These are phyloP conservation scores for Abrostola tripartita DNA, from an alignment of 2,888 invertebrate genomes.

Conservation along the genomic window DNA sequence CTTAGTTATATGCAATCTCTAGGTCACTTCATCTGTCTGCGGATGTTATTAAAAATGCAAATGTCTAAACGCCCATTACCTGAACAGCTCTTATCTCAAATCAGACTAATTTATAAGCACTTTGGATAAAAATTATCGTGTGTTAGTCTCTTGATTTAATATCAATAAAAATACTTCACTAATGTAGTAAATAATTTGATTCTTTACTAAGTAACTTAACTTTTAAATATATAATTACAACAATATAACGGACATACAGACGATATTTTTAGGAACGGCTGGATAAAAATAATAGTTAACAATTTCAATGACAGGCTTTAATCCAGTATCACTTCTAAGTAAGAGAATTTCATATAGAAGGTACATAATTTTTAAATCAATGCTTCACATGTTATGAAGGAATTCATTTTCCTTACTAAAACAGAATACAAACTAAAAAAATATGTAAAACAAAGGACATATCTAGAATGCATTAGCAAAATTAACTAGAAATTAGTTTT, in stretches of 20 bases:
- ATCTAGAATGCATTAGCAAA: conserved; percentile 73
- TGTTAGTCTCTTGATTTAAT: conserved; percentile 37
- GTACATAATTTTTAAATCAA: conserved; percentile 78
- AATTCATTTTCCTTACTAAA: conserved; percentile 64
- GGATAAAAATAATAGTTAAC: conserved; percentile 61
- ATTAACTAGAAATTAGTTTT: conserved; percentile 72
- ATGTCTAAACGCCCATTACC: neutral
- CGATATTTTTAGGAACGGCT: conserved; percentile 36
- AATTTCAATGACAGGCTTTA: conserved; percentile 80
- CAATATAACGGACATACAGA: conserved; percentile 23
- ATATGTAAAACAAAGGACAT: conserved; percentile 71
- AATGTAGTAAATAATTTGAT: conserved; percentile 5
- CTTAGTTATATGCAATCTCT: neutral
- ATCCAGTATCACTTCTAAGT: conserved; percentile 82
- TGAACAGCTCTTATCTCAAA: neutral
- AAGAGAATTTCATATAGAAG: conserved; percentile 77
- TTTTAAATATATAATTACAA: conserved; percentile 13
- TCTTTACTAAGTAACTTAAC: conserved; percentile 17
- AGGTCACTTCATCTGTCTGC: neutral
- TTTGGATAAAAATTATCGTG: conserved; percentile 9
- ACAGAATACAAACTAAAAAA: conserved; percentile 73
- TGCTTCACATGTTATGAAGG: conserved; percentile 66
- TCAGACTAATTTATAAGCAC: neutral
- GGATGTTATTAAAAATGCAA: neutral
- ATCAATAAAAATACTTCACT: conserved; percentile 18